phyloP scores from a whole-genome alignment of 2,113 vertebrate genomes.

The Oreamnos americanus region DNA sequence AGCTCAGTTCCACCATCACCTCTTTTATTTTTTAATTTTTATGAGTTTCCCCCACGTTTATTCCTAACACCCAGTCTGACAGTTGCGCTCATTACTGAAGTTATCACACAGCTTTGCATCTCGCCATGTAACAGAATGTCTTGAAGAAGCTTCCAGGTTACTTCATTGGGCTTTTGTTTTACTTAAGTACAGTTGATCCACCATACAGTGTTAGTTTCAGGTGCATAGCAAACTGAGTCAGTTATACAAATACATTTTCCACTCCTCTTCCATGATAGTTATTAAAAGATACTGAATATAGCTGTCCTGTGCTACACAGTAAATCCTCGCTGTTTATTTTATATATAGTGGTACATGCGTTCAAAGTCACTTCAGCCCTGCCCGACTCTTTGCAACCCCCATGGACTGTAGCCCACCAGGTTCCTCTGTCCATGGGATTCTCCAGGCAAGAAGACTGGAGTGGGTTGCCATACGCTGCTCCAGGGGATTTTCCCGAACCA shows the following conservation, averaged over 20 bases:
- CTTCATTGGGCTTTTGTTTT: neutral
- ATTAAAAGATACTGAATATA: neutral
- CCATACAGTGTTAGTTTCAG: neutral
- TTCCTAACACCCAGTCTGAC: neutral
- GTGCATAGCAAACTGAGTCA: neutral
- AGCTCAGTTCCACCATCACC: neutral
- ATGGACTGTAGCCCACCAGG: neutral
- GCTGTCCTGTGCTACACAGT: neutral
- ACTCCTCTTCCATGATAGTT: neutral
- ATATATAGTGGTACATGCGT: neutral
- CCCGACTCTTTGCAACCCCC: neutral
- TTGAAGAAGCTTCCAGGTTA: neutral
- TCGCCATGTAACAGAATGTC: neutral
- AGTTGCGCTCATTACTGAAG: neutral
- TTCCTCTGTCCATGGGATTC: neutral
- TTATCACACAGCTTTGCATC: no score
- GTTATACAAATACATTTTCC: neutral
- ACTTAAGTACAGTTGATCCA: neutral
- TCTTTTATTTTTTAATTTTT: neutral
- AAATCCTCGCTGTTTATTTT: no score
- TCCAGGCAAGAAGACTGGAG: neutral
- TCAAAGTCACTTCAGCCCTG: neutral
- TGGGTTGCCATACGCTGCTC: neutral
- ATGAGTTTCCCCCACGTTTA: fast-evolving
- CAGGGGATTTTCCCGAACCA: neutral